Evolutionary conservation across 2,888 invertebrate genomes (phyloP).

Genomic region (Hymenopus coronatus): DNA sequence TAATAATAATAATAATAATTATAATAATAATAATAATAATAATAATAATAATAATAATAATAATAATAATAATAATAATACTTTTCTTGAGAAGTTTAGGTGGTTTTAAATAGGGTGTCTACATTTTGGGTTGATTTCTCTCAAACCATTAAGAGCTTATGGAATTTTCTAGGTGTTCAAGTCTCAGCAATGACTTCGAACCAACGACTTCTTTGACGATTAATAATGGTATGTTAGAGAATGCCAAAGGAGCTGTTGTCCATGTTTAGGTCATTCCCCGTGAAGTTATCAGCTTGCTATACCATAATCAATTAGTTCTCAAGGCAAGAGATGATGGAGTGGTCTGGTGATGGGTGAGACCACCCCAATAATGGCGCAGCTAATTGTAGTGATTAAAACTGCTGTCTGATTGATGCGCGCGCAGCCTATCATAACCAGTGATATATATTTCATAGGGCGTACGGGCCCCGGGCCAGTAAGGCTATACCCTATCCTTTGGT

Average conservation of each 20-base stretch:
- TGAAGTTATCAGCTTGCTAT: not conserved
- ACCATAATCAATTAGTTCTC: not conserved
- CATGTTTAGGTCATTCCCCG: not conserved
- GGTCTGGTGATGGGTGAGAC: slow-evolving; percentile 43
- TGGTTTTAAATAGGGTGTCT: too few species aligned
- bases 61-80: too few species aligned
- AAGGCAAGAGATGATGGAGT: slow-evolving; percentile 24
- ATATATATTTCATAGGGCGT: not conserved
- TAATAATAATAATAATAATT: too few species aligned
- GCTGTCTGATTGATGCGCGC: slow-evolving; percentile 21
- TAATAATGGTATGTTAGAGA: not conserved
- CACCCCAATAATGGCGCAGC: slow-evolving; percentile 54
- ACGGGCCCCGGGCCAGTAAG: not conserved
- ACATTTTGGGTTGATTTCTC: too few species aligned
- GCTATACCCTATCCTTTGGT: not conserved
- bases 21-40: too few species aligned
- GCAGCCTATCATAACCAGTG: not conserved
- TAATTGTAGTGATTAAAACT: slow-evolving; percentile 57
- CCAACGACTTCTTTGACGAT: not conserved
- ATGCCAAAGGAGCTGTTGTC: not conserved
- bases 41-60: too few species aligned
- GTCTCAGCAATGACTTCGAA: not conserved
- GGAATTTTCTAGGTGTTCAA: too few species aligned
- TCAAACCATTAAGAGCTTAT: too few species aligned
- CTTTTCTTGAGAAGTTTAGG: too few species aligned